A percentile compares a stretch with the other conserved stretches of the same genome.
Conservation (phyloP, 2,113 vertebrate genomes). For the Eclectus roratus region DNA sequence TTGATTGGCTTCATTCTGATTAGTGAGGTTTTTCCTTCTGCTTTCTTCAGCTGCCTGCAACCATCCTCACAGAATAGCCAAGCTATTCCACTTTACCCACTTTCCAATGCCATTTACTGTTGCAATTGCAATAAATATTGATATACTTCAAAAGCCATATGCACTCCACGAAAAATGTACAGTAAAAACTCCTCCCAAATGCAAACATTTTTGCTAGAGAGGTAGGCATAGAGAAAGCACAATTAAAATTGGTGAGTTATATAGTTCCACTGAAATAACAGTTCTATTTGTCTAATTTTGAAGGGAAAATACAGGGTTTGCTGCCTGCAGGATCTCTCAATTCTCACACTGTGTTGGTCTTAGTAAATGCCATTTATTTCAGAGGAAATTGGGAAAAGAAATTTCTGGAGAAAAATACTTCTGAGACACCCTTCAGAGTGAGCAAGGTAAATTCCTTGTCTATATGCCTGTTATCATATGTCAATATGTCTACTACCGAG, state of each 20-base stretch:
- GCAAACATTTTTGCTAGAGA: not conserved
- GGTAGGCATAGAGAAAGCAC: not conserved
- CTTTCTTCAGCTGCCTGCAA: not conserved
- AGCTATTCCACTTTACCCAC: not conserved
- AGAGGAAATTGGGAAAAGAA: conserved; percentile 84
- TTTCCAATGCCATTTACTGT: not conserved
- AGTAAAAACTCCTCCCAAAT: not conserved
- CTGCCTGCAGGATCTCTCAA: conserved; percentile 77
- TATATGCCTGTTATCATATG: not conserved
- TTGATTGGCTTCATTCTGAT: not conserved
- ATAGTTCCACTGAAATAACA: not conserved
- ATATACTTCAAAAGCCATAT: not conserved
- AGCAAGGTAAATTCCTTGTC: conserved; percentile 72
- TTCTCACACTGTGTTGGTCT: conserved; percentile 73
- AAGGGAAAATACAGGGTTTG: conserved; percentile 87
- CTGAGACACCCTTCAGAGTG: conserved; percentile 81
- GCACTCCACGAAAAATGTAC: not conserved
- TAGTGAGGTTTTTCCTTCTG: not conserved
- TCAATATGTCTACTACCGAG: not conserved
- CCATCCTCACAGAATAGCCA: not conserved
- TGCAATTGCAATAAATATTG: accelerated
- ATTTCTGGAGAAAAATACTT: conserved; percentile 77
- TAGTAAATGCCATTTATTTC: conserved; percentile 92
- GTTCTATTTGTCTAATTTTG: not conserved
- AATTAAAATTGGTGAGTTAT: not conserved